Evolutionary conservation across 2,888 invertebrate genomes (phyloP).

Genomic region (Biston stratarius): DNA sequence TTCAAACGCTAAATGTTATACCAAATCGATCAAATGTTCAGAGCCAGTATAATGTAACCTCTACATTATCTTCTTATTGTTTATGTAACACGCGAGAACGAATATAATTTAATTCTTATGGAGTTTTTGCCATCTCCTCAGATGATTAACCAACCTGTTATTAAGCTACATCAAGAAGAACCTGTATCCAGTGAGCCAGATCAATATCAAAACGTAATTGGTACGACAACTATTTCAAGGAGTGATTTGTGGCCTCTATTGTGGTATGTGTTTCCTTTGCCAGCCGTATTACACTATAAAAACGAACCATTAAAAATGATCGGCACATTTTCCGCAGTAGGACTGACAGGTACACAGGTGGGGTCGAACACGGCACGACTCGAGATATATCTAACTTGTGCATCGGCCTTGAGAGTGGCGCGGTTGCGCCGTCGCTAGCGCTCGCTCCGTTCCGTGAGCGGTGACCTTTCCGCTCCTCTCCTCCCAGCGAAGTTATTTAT

Average conservation of each 20-base stretch:
- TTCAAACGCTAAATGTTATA: conserved; percentile 27
- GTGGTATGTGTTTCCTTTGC: background rate
- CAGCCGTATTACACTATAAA: conserved; percentile 14
- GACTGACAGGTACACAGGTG: conserved; percentile 67
- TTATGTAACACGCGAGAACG: background rate
- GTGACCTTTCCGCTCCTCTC: conserved; percentile 72
- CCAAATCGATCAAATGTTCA: conserved; percentile 30
- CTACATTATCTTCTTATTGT: too few species aligned
- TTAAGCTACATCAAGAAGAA: conserved; percentile 1
- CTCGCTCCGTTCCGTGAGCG: conserved; percentile 54
- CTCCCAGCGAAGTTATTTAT: conserved; percentile 71
- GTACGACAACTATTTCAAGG: conserved; percentile 16
- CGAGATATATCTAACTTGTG: conserved; percentile 70
- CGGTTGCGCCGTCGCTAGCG: conserved; percentile 53
- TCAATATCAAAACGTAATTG: conserved; percentile 13
- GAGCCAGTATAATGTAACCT: conserved; percentile 18
- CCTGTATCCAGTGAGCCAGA: conserved; percentile 2
- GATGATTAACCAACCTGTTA: conserved; percentile 2
- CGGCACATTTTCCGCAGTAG: conserved; percentile 47
- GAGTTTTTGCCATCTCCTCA: conserved; percentile 1
- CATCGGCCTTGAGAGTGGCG: conserved; percentile 78
- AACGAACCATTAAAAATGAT: conserved; percentile 32
- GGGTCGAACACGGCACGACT: conserved; percentile 69
- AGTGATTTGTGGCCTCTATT: conserved; percentile 22
- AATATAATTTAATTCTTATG: background rate